Percentiles rank a stretch among this genome's conserved stretches.
Conservation (phyloP, 2,113 vertebrate species). For the Anhinga rufa region DNA sequence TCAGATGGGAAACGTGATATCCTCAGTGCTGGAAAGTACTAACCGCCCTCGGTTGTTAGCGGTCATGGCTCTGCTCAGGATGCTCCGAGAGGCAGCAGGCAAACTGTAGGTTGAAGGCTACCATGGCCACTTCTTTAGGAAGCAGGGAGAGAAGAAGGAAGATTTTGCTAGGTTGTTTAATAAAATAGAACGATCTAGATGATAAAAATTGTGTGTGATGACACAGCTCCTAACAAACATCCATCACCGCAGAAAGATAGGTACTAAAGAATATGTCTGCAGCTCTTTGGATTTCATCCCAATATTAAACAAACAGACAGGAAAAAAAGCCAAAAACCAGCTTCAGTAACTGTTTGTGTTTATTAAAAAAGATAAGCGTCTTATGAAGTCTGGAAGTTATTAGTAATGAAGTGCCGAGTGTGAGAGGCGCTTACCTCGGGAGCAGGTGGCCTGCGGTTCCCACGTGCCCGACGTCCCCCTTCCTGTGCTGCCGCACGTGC, state of each 20-base stretch:
- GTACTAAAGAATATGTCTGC: background rate
- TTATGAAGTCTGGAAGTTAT: background rate
- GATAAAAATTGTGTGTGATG: background rate
- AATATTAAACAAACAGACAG: background rate
- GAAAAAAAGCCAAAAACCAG: background rate
- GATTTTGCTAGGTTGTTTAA: background rate
- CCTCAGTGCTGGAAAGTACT: background rate
- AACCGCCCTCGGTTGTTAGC: background rate
- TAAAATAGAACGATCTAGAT: background rate
- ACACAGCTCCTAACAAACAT: background rate
- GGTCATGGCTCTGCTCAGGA: background rate
- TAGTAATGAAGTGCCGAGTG: background rate
- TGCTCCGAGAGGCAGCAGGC: background rate
- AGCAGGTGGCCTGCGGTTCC: background rate
- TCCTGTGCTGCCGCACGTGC: background rate
- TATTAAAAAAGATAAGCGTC: conserved; percentile 42
- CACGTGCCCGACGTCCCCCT: rapidly evolving
- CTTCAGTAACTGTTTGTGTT: background rate
- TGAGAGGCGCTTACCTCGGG: background rate
- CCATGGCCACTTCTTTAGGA: background rate
- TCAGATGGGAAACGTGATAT: background rate
- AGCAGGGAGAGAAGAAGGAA: background rate
- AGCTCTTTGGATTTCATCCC: background rate
- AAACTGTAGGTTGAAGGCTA: background rate
- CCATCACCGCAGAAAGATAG: background rate